Percentiles rank a stretch among this genome's conserved stretches.
These are phyloP conservation scores for Lordiphosa stackelbergi DNA, from an alignment of 1,140 invertebrate genomes.

Conservation along the genomic window DNA sequence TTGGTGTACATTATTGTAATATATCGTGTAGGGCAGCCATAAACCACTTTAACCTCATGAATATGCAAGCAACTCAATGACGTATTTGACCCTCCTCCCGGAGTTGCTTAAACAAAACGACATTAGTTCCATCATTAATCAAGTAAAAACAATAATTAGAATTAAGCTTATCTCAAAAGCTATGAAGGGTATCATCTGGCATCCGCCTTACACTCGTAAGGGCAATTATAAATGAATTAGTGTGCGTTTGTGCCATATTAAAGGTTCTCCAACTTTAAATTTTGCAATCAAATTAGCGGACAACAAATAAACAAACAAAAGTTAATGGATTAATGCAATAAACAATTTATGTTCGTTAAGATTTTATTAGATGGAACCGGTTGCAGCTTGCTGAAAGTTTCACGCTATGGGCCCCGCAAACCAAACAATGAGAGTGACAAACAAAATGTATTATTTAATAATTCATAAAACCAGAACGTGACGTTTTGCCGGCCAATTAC, in stretches of 20 bases:
- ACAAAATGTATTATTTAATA: conserved; percentile 24
- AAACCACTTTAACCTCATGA: conserved; percentile 7
- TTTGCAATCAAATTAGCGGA: not conserved
- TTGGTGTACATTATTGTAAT: not conserved
- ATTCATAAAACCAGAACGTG: conserved; percentile 36
- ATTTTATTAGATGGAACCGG: conserved; percentile 29
- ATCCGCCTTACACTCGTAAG: no score
- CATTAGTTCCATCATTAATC: conserved; percentile 18
- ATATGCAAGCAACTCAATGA: conserved; percentile 3
- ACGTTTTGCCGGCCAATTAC: conserved; percentile 19
- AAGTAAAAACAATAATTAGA: conserved; percentile 7
- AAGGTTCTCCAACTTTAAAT: conserved; percentile 1
- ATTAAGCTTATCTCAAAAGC: conserved; percentile 1
- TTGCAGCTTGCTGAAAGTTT: conserved; percentile 25
- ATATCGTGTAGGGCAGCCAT: no score
- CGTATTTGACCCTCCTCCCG: no score
- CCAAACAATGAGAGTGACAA: conserved; percentile 11
- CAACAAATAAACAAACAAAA: conserved; percentile 5
- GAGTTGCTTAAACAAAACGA: not conserved
- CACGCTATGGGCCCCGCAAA: conserved; percentile 5
- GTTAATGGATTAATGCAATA: conserved; percentile 40
- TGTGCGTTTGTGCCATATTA: not conserved
- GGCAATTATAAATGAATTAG: conserved; percentile 14
- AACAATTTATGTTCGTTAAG: conserved; percentile 31
- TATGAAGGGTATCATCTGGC: conserved; percentile 3